A percentile compares a stretch with the other conserved stretches of the same genome.
phyloP scores from a whole-genome alignment of 2,113 vertebrate species.

The Machaerirhynchus nigripectus region DNA sequence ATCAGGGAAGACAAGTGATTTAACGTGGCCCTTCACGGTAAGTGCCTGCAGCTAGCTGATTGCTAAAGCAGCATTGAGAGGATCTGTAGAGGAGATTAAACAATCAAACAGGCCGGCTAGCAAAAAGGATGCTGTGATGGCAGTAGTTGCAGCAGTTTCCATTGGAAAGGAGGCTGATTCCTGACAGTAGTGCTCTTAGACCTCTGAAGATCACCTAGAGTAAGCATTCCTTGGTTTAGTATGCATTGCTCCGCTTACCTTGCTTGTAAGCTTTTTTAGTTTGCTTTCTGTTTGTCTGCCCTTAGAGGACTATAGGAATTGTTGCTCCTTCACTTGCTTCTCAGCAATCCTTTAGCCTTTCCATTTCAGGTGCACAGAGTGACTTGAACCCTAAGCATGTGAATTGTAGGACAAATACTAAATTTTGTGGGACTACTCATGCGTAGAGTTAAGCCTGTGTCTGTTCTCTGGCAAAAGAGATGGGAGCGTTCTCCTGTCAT shows the following conservation, averaged over 20 bases:
- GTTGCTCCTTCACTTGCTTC: not conserved
- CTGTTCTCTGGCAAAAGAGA: not conserved
- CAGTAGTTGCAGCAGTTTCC: not conserved
- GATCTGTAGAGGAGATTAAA: not conserved
- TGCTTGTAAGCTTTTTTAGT: not conserved
- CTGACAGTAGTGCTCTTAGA: not conserved
- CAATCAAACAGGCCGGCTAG: not conserved
- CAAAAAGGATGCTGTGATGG: not conserved
- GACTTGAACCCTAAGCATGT: not conserved
- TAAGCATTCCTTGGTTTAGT: not conserved
- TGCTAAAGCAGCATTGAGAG: constrained; percentile 1
- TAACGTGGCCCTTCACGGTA: not conserved
- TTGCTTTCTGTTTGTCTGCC: not conserved
- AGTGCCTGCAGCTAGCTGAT: constrained; percentile 25
- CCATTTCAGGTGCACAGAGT: not conserved
- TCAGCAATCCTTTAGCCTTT: not conserved
- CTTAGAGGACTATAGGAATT: not conserved
- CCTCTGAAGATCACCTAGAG: not conserved
- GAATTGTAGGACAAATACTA: not conserved
- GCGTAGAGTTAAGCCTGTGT: not conserved
- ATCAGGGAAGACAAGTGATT: constrained; percentile 10
- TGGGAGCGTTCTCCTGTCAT: not conserved
- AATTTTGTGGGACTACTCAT: not conserved
- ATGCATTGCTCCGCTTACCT: not conserved
- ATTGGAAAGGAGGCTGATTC: not conserved